Evolutionary conservation across 2,797 vertebrate species (phyloP).

Genomic region (Microctenopoma steveboyesi): DNA sequence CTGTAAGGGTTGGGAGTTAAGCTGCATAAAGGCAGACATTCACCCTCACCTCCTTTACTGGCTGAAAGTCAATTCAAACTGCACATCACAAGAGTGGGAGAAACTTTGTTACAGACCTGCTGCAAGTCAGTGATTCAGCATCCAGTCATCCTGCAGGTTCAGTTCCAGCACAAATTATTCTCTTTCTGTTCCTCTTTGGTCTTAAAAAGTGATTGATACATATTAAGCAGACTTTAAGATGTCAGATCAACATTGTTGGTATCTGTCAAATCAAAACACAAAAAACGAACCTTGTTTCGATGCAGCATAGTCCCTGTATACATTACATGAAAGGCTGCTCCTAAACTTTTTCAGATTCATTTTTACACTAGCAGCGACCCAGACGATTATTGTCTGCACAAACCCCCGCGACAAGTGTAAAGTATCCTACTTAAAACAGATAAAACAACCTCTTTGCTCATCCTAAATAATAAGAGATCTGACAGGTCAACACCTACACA

Average conservation of each 20-base stretch:
- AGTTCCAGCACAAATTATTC: background rate
- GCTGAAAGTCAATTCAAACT: constrained; percentile 77
- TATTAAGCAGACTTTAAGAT: constrained; percentile 15
- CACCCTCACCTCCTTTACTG: constrained; percentile 72
- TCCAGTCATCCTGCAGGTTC: constrained; percentile 27
- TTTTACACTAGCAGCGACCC: too few species aligned
- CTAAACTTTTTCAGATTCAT: too few species aligned
- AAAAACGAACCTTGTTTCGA: too few species aligned
- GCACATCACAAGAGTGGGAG: constrained; percentile 56
- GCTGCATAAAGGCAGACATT: constrained; percentile 79
- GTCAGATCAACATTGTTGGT: constrained; percentile 7
- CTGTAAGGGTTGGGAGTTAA: constrained; percentile 79
- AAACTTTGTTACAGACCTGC: constrained; percentile 65
- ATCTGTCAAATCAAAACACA: too few species aligned
- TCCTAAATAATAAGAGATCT: too few species aligned
- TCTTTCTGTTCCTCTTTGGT: background rate
- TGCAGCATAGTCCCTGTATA: too few species aligned
- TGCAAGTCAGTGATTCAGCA: constrained; percentile 66
- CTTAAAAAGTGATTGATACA: constrained; percentile 11
- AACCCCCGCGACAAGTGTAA: too few species aligned
- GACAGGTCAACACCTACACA: too few species aligned
- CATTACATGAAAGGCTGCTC: too few species aligned
- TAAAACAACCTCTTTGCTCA: too few species aligned
- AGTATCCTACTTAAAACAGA: too few species aligned
- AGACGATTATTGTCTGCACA: too few species aligned